Conservation (phyloP, 2,888 invertebrate genomes). For the Eupithecia insigniata region DNA sequence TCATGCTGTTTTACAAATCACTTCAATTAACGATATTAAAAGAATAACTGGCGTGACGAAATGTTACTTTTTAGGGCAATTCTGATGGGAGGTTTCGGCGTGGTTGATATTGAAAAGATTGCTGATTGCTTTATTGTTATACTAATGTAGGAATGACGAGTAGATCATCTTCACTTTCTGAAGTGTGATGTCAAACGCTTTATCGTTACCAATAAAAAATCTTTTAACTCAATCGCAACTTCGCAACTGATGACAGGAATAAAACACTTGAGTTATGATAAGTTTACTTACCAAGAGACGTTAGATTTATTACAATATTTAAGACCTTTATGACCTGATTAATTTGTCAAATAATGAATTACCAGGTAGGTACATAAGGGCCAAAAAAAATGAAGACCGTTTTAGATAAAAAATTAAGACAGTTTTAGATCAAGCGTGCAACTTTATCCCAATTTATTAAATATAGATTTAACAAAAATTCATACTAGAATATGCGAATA, state of each 20-base stretch:
- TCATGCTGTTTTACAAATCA: slow-evolving; percentile 85
- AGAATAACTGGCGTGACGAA: slow-evolving; percentile 71
- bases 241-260: too few relatives aligned
- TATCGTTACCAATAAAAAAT: too few relatives aligned
- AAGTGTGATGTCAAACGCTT: too few relatives aligned
- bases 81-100: not conserved
- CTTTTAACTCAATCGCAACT: too few relatives aligned
- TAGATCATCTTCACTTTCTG: not conserved
- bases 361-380: not conserved
- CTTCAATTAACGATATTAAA: slow-evolving; percentile 84
- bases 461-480: not conserved
- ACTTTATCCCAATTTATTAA: slow-evolving; percentile 61
- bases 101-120: not conserved
- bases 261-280: not conserved
- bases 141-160: not conserved
- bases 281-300: too few relatives aligned
- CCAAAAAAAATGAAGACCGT: not conserved
- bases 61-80: slow-evolving; percentile 44
- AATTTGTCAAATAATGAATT: not conserved
- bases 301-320: not conserved
- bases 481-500: not conserved
- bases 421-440: slow-evolving; percentile 68
- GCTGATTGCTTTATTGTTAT: not conserved
- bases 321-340: not conserved
- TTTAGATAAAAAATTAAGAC: not conserved